Evolutionary conservation across 1,140 invertebrate genomes (phyloP).

Genomic region (Scaptomyza pallida): DNA sequence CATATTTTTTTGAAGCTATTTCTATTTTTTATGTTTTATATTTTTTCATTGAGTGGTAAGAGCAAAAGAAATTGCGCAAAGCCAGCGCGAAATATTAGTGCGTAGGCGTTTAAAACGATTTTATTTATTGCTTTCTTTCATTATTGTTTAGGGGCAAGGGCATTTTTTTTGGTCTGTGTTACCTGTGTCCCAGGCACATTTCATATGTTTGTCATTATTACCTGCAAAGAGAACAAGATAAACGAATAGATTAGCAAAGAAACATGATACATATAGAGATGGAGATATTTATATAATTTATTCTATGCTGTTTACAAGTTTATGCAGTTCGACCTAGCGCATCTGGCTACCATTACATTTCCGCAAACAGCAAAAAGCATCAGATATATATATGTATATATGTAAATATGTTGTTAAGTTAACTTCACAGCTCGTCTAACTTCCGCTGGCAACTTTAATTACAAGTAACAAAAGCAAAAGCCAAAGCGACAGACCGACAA

Average conservation of each 20-base stretch:
- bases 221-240: conserved; percentile 49
- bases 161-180: too few species aligned
- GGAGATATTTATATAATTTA: background rate
- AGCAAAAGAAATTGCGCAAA: conserved; percentile 73
- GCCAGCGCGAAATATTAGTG: conserved; percentile 32
- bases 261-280: background rate
- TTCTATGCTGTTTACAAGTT: background rate
- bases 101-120: conserved; percentile 7
- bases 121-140: conserved; percentile 8
- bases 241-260: conserved; percentile 7
- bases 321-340: conserved; percentile 50
- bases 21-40: conserved; percentile 18
- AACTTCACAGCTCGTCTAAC: conserved; percentile 75
- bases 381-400: background rate
- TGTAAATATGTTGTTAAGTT: conserved; percentile 23
- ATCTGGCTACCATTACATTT: conserved; percentile 64
- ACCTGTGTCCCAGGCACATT: conserved; percentile 36
- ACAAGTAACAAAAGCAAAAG: conserved; percentile 50
- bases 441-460: conserved; percentile 78
- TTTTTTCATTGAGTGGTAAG: conserved; percentile 31
- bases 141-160: conserved; percentile 12
- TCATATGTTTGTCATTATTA: conserved; percentile 42
- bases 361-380: conserved; percentile 43
- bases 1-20: conserved; percentile 19
- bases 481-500: conserved; percentile 46